Evolutionary conservation across 2,888 invertebrate genomes (phyloP).

Genomic region (Amblyjoppa proteus): DNA sequence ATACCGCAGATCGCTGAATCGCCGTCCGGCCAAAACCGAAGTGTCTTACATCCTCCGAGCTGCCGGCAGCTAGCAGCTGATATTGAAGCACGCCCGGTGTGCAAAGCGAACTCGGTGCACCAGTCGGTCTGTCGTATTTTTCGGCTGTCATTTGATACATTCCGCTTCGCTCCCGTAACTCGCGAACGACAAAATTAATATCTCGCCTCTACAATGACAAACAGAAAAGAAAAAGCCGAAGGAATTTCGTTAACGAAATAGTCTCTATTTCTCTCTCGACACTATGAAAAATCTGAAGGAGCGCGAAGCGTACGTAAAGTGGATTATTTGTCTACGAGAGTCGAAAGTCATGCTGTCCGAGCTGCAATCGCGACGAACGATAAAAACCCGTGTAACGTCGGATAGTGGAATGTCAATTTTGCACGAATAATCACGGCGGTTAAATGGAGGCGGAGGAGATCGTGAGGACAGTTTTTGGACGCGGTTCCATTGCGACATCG

Average conservation of each 20-base stretch:
- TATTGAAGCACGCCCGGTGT: not conserved
- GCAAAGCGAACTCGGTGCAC: not conserved
- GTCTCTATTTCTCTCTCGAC: not conserved
- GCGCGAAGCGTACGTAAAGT: not conserved
- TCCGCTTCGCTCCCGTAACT: not conserved
- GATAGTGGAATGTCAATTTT: not conserved
- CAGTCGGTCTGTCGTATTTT: not conserved
- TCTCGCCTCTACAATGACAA: not conserved
- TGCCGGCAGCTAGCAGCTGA: too few species aligned
- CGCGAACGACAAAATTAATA: not conserved
- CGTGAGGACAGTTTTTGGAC: constrained; percentile 75
- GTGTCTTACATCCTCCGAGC: too few species aligned
- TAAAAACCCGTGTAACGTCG: not conserved
- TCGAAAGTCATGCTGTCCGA: not conserved
- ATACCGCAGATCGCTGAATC: too few species aligned
- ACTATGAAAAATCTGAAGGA: not conserved
- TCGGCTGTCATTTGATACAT: not conserved
- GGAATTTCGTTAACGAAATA: not conserved
- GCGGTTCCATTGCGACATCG: constrained; percentile 55
- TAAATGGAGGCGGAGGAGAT: constrained; percentile 76
- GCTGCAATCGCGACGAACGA: not conserved
- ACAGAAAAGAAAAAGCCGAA: not conserved
- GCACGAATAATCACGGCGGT: not conserved
- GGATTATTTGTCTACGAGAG: not conserved
- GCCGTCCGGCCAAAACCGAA: too few species aligned